Evolutionary conservation across 1,140 invertebrate species (phyloP).

Genomic region (Oedothorax gibbosus): DNA sequence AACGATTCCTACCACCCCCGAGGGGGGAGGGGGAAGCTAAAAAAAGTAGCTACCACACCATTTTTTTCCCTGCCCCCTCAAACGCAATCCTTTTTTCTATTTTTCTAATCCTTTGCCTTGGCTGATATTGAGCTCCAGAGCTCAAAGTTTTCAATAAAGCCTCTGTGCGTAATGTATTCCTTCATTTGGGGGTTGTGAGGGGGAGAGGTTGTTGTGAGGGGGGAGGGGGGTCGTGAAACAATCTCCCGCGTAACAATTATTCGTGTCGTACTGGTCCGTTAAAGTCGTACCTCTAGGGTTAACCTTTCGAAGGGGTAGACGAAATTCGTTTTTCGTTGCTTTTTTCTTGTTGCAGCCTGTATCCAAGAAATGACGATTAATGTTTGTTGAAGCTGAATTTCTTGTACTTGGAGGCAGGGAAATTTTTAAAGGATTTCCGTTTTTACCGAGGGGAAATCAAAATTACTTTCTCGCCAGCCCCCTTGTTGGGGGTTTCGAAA

Average conservation of each 20-base stretch:
- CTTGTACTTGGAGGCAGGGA: background rate
- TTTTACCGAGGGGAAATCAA: too few species aligned
- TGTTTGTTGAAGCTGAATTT: constrained; percentile 41
- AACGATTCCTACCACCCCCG: constrained; percentile 1
- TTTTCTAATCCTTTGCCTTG: constrained; percentile 6
- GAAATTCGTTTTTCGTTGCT: background rate
- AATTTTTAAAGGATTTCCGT: background rate
- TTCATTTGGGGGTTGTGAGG: constrained; percentile 16
- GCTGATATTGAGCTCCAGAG: constrained; percentile 20
- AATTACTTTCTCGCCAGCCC: too few species aligned
- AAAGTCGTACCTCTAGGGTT: constrained; percentile 28
- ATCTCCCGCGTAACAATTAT: constrained; percentile 33
- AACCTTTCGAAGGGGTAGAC: constrained; percentile 3
- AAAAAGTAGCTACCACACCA: background rate
- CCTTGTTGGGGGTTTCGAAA: too few species aligned
- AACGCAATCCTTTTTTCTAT: background rate
- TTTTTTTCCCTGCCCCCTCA: too few species aligned
- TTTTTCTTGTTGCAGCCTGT: too few species aligned
- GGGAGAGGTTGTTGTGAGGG: too few species aligned
- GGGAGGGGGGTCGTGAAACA: background rate
- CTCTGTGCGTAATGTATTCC: constrained; percentile 19
- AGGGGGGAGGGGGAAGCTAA: background rate
- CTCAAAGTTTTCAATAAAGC: constrained; percentile 19
- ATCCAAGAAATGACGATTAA: constrained; percentile 7
- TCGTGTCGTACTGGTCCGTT: background rate